Percentiles rank a stretch among this genome's conserved stretches.
phyloP scores from a whole-genome alignment of 2,797 vertebrate genomes.

The Vireo griseus region DNA sequence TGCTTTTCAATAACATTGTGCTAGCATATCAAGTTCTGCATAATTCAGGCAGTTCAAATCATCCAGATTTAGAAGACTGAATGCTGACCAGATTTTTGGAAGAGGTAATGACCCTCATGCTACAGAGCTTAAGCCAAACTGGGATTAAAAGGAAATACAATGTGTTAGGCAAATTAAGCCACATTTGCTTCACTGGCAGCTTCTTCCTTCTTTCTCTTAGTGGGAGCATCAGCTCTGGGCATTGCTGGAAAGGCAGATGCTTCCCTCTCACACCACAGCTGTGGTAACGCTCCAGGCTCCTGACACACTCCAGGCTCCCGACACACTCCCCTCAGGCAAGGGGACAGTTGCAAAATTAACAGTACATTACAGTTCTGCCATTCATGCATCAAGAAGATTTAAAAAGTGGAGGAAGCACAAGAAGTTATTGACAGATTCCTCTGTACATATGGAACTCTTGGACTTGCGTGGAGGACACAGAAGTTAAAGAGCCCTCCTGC shows the following conservation, averaged over 20 bases:
- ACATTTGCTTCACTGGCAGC: background rate
- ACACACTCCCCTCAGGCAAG: background rate
- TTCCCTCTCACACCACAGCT: background rate
- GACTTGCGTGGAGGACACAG: background rate
- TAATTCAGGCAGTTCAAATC: background rate
- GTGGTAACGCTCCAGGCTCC: background rate
- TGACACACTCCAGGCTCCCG: background rate
- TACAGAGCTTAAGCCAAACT: background rate
- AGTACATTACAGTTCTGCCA: background rate
- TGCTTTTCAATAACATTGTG: background rate
- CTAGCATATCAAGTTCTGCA: background rate
- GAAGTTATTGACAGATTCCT: background rate
- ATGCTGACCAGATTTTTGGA: background rate
- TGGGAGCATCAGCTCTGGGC: background rate
- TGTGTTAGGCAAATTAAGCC: background rate
- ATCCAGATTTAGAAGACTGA: background rate
- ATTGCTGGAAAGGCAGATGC: background rate
- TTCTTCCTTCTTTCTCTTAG: background rate
- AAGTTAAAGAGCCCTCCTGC: background rate
- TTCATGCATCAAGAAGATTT: background rate
- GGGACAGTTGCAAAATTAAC: rapidly evolving
- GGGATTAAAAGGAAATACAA: background rate
- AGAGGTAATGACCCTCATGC: background rate
- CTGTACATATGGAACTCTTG: rapidly evolving
- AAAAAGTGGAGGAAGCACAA: background rate